Conservation (phyloP, 2,113 vertebrate genomes). For the Clarias gariepinus region DNA sequence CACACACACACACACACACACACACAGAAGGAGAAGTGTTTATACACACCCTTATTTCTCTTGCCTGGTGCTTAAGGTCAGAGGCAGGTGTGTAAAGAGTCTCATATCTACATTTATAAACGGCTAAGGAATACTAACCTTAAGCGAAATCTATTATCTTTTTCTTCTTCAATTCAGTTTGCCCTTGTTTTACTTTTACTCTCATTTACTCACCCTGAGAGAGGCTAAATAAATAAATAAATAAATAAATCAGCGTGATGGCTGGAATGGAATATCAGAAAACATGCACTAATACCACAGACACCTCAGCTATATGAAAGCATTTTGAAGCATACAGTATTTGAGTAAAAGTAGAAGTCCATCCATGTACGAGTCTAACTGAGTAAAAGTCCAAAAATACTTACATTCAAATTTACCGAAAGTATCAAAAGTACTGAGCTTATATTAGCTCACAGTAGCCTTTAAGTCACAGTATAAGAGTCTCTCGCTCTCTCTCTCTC, state of each 20-base stretch:
- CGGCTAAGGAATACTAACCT: neutral
- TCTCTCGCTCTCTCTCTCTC: too few relatives aligned
- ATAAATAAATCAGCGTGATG: neutral
- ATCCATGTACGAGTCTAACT: too few relatives aligned
- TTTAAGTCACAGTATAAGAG: too few relatives aligned
- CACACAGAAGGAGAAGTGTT: neutral
- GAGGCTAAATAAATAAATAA: neutral
- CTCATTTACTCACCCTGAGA: neutral
- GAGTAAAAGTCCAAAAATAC: too few relatives aligned
- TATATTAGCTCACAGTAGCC: too few relatives aligned
- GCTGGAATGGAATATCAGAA: neutral
- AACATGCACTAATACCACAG: neutral
- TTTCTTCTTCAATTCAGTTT: neutral
- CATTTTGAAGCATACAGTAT: neutral
- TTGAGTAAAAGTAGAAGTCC: too few relatives aligned
- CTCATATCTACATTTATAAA: neutral
- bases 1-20: neutral
- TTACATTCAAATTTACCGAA: too few relatives aligned
- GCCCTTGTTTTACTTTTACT: neutral
- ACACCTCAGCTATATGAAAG: neutral
- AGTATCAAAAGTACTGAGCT: too few relatives aligned
- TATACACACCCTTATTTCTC: constrained; percentile 11
- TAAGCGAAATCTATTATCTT: neutral
- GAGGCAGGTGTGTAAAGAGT: neutral
- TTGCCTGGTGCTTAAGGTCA: neutral